phyloP scores from a whole-genome alignment of 2,797 vertebrate species.

The Myotis daubentonii region DNA sequence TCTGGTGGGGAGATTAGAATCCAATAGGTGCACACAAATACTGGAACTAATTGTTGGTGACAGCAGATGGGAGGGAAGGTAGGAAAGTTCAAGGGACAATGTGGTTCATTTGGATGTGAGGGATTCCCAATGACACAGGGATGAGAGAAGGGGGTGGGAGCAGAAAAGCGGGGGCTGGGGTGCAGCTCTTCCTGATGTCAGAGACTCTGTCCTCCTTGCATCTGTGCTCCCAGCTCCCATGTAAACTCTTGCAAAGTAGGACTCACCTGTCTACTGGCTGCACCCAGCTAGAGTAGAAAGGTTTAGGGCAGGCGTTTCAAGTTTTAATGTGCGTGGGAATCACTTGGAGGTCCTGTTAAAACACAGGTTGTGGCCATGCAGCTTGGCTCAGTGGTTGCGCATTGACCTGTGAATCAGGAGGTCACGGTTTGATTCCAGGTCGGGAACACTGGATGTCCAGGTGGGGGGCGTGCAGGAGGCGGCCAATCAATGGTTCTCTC shows the following conservation, averaged over 20 bases:
- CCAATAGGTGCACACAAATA: neutral
- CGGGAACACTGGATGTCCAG: too few species aligned
- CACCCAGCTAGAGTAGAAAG: neutral
- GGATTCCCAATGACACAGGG: neutral
- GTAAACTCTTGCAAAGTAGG: neutral
- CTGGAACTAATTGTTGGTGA: neutral
- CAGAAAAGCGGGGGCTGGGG: neutral
- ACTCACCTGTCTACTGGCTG: neutral
- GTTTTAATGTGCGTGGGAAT: neutral
- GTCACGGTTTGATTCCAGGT: too few species aligned
- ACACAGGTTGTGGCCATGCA: neutral
- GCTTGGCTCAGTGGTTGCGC: too few species aligned
- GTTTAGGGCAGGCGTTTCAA: neutral
- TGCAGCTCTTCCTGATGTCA: neutral
- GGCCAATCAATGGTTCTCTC: too few species aligned
- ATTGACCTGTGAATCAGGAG: too few species aligned
- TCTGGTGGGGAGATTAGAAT: neutral
- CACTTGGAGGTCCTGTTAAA: neutral
- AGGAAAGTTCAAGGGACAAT: neutral
- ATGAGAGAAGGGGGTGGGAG: neutral
- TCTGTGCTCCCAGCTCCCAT: neutral
- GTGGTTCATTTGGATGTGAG: neutral
- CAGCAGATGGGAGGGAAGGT: neutral
- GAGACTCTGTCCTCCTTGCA: neutral
- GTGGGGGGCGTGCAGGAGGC: too few species aligned